phyloP scores from a whole-genome alignment of 2,888 invertebrate genomes.

The Hirtodrosophila confusa region DNA sequence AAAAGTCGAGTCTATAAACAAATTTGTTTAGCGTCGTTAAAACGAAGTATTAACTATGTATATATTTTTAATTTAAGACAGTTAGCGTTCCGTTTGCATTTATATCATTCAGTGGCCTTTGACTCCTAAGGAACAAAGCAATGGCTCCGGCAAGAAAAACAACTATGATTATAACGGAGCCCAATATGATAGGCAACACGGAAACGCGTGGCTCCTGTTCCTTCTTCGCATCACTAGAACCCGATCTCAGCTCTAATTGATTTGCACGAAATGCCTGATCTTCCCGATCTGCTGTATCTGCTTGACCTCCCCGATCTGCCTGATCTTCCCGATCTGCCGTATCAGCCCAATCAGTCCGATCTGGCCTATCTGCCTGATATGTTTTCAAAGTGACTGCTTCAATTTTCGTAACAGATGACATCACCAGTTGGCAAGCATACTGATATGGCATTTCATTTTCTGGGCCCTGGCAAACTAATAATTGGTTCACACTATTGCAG shows the following conservation, averaged over 20 bases:
- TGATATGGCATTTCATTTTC: conserved; percentile 3
- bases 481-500: conserved; percentile 14
- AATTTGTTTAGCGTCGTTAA: too few species aligned
- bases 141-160: neutral
- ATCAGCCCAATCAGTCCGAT: neutral
- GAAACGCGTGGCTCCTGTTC: neutral
- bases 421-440: conserved; percentile 4
- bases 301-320: neutral
- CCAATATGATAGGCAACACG: neutral
- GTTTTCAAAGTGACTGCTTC: too few species aligned
- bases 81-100: neutral
- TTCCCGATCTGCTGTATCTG: neutral
- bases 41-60: too few species aligned
- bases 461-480: conserved; percentile 2
- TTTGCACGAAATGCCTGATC: neutral
- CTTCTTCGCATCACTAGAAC: too few species aligned
- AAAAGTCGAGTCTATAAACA: too few species aligned
- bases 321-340: neutral
- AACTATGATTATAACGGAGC: neutral
- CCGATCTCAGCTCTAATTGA: neutral
- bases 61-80: too few species aligned
- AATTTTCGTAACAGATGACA: too few species aligned
- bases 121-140: neutral
- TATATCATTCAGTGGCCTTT: too few species aligned
- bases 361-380: neutral